Conservation (phyloP, 2,797 vertebrate genomes). For the Harpagifer antarcticus region DNA sequence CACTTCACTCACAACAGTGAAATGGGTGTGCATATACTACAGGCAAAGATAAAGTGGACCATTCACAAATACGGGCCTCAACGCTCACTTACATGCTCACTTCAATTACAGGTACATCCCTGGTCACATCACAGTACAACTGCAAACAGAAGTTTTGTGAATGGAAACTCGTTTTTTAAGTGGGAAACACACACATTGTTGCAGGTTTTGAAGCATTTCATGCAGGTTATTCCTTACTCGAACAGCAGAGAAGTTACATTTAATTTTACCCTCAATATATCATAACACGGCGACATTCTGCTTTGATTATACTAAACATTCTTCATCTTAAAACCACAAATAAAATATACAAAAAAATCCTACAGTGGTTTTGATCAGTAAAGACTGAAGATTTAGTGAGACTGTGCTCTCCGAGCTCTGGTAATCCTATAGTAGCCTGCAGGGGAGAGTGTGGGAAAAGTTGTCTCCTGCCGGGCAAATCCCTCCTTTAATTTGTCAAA, state of each 20-base stretch:
- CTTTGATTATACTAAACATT: conserved; percentile 23
- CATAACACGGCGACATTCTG: conserved; percentile 1
- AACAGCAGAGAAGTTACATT: conserved; percentile 13
- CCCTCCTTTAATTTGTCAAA: conserved; percentile 77
- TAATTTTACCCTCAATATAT: not conserved
- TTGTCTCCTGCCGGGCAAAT: conserved; percentile 52
- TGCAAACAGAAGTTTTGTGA: conserved; percentile 50
- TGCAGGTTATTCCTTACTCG: conserved; percentile 18
- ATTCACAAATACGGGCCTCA: conserved; percentile 31
- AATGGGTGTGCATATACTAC: conserved; percentile 57
- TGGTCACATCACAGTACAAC: conserved; percentile 62
- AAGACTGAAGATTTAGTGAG: conserved; percentile 32
- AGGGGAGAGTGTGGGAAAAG: conserved; percentile 66
- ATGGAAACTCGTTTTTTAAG: conserved; percentile 27
- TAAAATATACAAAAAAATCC: conserved; percentile 20
- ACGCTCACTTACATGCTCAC: conserved; percentile 27
- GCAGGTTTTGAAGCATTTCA: conserved; percentile 20
- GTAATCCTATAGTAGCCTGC: conserved; percentile 64
- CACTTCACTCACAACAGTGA: conserved; percentile 66
- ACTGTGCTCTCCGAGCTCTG: conserved; percentile 38
- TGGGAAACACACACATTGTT: not conserved
- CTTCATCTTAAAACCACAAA: conserved; percentile 10
- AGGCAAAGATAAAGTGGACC: conserved; percentile 46
- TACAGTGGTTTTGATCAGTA: conserved; percentile 16
- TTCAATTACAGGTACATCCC: conserved; percentile 47